phyloP scores from a whole-genome alignment of 2,797 vertebrate species.

The Chelonia mydas region DNA sequence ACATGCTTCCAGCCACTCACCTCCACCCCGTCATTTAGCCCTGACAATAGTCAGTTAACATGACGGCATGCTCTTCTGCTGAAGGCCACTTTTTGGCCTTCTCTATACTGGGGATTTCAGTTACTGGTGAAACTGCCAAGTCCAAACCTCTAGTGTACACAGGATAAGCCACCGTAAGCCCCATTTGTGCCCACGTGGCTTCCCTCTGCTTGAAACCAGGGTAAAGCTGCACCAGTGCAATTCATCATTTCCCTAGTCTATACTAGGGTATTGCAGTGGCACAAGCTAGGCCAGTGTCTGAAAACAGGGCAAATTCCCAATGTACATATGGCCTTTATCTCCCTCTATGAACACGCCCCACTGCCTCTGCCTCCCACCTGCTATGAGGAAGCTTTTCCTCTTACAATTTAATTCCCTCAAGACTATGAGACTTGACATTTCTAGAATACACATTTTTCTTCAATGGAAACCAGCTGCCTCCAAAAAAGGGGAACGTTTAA shows the following conservation, averaged over 20 bases:
- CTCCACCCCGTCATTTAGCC: background rate
- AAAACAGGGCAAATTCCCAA: background rate
- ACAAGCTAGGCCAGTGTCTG: background rate
- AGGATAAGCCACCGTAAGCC: background rate
- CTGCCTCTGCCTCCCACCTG: background rate
- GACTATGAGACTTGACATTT: background rate
- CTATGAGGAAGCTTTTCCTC: background rate
- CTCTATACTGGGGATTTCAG: background rate
- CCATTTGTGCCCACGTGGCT: background rate
- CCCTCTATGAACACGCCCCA: background rate
- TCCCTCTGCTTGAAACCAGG: background rate
- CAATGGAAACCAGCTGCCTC: background rate
- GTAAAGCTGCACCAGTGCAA: background rate
- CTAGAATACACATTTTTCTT: background rate
- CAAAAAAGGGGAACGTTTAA: background rate
- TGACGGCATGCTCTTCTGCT: background rate
- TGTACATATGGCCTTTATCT: accelerated
- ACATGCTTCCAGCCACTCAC: background rate
- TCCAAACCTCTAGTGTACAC: background rate
- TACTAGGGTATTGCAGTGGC: background rate
- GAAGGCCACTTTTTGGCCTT: background rate
- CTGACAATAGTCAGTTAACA: background rate
- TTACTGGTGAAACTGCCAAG: background rate
- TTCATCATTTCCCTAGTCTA: background rate
- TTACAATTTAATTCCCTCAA: background rate